These are phyloP conservation scores for Lampris megalopsis DNA, from an alignment of 2,113 vertebrate species.

Conservation along the genomic window DNA sequence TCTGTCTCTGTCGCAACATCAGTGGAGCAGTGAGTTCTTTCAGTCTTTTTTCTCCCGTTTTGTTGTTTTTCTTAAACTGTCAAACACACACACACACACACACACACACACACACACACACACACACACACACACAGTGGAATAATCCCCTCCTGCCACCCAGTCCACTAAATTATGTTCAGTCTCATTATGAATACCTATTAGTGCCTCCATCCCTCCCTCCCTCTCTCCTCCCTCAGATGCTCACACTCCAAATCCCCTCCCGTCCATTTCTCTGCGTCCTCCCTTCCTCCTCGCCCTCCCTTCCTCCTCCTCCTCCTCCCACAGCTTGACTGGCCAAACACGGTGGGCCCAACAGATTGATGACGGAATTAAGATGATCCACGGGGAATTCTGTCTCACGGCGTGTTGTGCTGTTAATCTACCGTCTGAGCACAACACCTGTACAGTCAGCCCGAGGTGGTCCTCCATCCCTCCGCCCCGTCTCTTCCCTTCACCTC, in stretches of 20 bases:
- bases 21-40: no score
- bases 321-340: constrained; percentile 52
- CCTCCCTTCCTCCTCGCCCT: constrained; percentile 28
- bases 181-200: constrained; percentile 44
- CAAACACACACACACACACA: no score
- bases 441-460: constrained; percentile 40
- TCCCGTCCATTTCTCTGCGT: constrained; percentile 26
- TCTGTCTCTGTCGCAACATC: background rate
- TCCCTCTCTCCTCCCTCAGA: constrained; percentile 26
- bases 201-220: constrained; percentile 2
- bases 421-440: constrained; percentile 56
- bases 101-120: constrained; percentile 16
- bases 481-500: constrained; percentile 17
- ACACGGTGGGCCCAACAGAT: constrained; percentile 44
- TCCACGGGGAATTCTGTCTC: constrained; percentile 49
- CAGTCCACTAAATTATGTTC: constrained; percentile 16
- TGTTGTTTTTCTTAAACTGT: no score
- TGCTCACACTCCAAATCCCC: constrained; percentile 46
- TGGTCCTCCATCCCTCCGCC: constrained; percentile 21
- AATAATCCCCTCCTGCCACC: background rate
- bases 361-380: constrained; percentile 64
- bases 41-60: no score
- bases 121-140: background rate
- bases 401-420: constrained; percentile 51
- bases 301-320: constrained; percentile 18